These are phyloP conservation scores for Lampris megalopsis DNA, from an alignment of 2,113 vertebrate species.

Conservation along the genomic window DNA sequence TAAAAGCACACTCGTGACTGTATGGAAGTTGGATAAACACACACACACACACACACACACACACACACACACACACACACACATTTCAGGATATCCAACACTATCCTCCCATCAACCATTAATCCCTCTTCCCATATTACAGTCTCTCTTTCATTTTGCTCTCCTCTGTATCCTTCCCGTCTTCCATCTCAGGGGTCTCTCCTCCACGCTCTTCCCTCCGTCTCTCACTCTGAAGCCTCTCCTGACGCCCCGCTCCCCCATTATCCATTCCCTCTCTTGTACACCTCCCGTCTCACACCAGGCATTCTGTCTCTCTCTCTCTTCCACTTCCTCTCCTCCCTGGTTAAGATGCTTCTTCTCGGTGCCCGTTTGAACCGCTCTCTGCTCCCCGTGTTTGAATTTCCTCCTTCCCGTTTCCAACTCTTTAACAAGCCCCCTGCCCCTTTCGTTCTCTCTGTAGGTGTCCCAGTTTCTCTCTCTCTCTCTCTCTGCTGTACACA, in stretches of 20 bases:
- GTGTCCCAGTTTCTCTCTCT: constrained; percentile 42
- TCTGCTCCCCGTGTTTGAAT: not conserved
- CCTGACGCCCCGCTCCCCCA: constrained; percentile 27
- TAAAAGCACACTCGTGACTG: no score
- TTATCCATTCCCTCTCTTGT: constrained; percentile 14
- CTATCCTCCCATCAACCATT: constrained; percentile 64
- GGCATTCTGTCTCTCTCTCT: constrained; percentile 7
- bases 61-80: constrained; percentile 42
- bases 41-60: not conserved
- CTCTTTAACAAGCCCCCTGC: constrained; percentile 2
- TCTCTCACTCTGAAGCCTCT: constrained; percentile 59
- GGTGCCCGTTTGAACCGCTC: not conserved
- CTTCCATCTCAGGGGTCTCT: constrained; percentile 43
- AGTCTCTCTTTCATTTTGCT: constrained; percentile 18
- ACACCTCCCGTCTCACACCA: not conserved
- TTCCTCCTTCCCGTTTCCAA: constrained; percentile 10
- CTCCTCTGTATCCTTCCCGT: constrained; percentile 2
- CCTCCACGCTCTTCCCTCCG: constrained; percentile 46
- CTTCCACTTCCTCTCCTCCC: not conserved
- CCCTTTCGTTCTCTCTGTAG: constrained; percentile 19
- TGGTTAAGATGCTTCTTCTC: no score
- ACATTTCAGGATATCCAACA: constrained; percentile 43
- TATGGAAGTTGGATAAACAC: no score
- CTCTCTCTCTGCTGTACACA: constrained; percentile 27
- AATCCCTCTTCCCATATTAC: constrained; percentile 49